Base-by-base conservation (phyloP, 2,888 invertebrate genomes). In the Baccha elongata region DNA sequence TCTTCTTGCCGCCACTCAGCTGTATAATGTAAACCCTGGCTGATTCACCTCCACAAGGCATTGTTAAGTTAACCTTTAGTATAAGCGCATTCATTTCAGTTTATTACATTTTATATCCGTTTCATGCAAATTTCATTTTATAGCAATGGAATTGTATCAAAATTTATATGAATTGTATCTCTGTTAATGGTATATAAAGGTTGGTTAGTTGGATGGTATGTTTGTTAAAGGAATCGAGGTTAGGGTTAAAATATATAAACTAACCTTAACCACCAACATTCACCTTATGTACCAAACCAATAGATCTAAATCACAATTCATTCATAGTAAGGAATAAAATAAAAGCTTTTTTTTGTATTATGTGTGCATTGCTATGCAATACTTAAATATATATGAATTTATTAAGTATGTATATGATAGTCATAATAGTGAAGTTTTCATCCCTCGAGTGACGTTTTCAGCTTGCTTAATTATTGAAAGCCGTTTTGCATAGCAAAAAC, bases 71-170 rank as follows among this genome's bases (percentile, higher is more conserved):
- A 73, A 68, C 73, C 67, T 60, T 42, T 62, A 65, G 62, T 21
- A 48, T n/a, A n/a, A n/a, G n/a, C n/a, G 32, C 29, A 72, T 81
- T 71, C 71, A 62, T 79, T 80, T 79, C 73, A 75, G 74, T 78
- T 84, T 85, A 81, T 75, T 72, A 72, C 68, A 81, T 78, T 85
- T 84, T 81, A 81, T 78, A 73, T 81, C 64, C 78, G 58, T 69
- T 67, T 48, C 55, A 84, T 85, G 84, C 29, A 81, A 85, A 85
- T 85, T 85, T 72, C 76, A 83, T 83, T 73, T 71, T 52, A 46
- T 40, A 50, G 19, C 68, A 64, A 74, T 74, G 50, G 10, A 65
- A 75, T 65, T 50, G 40, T 53, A 64, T 68, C 21, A 40, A 10
- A 53, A 35, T 17, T 37, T 48, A 40, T 42, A 23, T 32, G 7